These are phyloP conservation scores for Callipepla californica DNA, from an alignment of 2,113 vertebrate genomes.

Conservation along the genomic window DNA sequence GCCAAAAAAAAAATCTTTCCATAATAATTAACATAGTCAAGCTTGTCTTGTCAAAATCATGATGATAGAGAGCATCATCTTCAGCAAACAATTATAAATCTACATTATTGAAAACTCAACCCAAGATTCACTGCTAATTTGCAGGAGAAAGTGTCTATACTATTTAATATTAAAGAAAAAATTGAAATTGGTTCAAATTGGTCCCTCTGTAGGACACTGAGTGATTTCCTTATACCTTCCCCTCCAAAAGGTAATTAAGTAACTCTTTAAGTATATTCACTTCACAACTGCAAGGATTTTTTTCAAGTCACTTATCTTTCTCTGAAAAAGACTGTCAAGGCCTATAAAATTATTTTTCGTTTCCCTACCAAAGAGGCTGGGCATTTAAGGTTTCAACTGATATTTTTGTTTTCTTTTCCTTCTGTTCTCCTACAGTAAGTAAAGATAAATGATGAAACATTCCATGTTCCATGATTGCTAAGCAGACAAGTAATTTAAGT, in stretches of 20 bases:
- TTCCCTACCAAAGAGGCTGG: not conserved
- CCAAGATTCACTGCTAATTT: not conserved
- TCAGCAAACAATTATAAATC: not conserved
- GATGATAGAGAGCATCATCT: not conserved
- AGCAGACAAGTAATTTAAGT: not conserved
- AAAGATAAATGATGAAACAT: not conserved
- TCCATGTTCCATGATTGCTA: not conserved
- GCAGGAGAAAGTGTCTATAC: not conserved
- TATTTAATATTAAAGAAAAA: not conserved
- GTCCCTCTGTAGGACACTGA: not conserved
- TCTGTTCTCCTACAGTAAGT: not conserved
- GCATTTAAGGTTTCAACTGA: not conserved
- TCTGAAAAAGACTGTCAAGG: not conserved
- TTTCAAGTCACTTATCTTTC: not conserved
- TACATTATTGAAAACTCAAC: not conserved
- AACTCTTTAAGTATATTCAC: not conserved
- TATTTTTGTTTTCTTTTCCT: not conserved
- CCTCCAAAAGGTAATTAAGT: not conserved
- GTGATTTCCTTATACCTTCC: not conserved
- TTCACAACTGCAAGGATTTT: not conserved
- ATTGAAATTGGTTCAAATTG: not conserved
- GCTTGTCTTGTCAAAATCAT: not conserved
- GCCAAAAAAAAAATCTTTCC: not conserved
- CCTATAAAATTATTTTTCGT: not conserved
- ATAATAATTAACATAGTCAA: not conserved